Conservation (phyloP, 2,888 invertebrate genomes). For the Agrochola lychnidis region DNA sequence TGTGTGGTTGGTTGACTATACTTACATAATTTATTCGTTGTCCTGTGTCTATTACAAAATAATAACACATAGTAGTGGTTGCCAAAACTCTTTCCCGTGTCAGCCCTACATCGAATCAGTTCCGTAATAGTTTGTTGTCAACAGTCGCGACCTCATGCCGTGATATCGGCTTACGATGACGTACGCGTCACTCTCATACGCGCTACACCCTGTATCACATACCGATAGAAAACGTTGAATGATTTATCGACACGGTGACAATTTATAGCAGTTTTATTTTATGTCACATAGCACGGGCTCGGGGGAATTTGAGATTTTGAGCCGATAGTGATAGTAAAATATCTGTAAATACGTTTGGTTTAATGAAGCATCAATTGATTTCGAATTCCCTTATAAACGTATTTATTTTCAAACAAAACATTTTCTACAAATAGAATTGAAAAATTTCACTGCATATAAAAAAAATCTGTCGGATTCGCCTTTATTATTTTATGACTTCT, state of each 20-base stretch:
- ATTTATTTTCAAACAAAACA: slow-evolving; percentile 15
- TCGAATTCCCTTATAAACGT: neutral
- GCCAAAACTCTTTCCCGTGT: neutral
- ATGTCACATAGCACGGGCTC: neutral
- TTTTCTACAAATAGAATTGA: neutral
- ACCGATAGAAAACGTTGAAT: slow-evolving; percentile 4
- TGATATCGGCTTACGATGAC: slow-evolving; percentile 59
- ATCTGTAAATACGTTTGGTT: no score
- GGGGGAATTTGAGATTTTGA: neutral
- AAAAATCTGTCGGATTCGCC: neutral
- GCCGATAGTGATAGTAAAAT: neutral
- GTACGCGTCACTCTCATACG: slow-evolving; percentile 34
- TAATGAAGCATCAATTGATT: neutral
- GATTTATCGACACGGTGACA: neutral
- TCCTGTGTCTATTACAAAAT: neutral
- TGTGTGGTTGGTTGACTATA: neutral
- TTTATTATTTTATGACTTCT: neutral
- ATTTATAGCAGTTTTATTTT: slow-evolving; percentile 2
- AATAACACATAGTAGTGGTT: neutral
- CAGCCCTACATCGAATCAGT: slow-evolving; percentile 53
- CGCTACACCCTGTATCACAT: slow-evolving; percentile 31
- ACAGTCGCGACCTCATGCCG: slow-evolving; percentile 55
- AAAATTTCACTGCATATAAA: neutral
- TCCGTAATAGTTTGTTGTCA: slow-evolving; percentile 56
- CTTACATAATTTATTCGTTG: neutral